Base-by-base conservation (phyloP, 1,140 invertebrate species). In the Hormaphis cornu region DNA sequence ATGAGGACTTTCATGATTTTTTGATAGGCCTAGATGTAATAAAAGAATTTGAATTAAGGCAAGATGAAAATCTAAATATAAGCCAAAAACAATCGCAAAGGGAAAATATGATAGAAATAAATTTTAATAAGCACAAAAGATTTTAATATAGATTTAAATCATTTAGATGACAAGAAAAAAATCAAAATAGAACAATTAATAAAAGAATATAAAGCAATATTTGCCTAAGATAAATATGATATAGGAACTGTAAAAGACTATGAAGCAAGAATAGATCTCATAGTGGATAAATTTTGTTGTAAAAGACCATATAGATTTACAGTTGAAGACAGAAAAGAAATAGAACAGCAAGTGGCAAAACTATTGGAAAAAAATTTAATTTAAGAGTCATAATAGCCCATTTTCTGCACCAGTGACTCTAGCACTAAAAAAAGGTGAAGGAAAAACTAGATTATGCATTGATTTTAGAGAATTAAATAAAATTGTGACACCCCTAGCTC, bases 401-500 rank as follows among this genome's bases (percentile, higher is more conserved):
- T 79, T 76, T 72, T 74, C 76, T 10, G 75, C 76, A 44, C 77
- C 77, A 53, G 74, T 77, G 33, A 78, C 76, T 9, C 66, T 78
- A 53, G 75, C 75, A 10, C 77, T 37, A 70, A 78, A 78, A 74
- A 77, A 73, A 75, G 74, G 76, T 22, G 76, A 77, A 70, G 71
- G 72, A 22, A 74, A 74, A 73, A 77, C 72, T 71, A 72, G 76
- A 71, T 50, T 79, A 63, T 79, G 77, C 73, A 74, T 77, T 70
- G 76, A 77, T 73, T 77, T 76, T 69, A 73, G 74, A 72, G 75
- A 76, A 10, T 48, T 77, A 70, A 78, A 78, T 73, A 77, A 78
- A 72, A 75, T 75, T 48, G 66, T 78, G 12, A 69, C 76, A 53
- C 77, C 77, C 9, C 73, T 78, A 74, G 22, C 74, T 14, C 76